Evolutionary conservation across 1,140 invertebrate species (phyloP).

Genomic region (Bombus huntii): DNA sequence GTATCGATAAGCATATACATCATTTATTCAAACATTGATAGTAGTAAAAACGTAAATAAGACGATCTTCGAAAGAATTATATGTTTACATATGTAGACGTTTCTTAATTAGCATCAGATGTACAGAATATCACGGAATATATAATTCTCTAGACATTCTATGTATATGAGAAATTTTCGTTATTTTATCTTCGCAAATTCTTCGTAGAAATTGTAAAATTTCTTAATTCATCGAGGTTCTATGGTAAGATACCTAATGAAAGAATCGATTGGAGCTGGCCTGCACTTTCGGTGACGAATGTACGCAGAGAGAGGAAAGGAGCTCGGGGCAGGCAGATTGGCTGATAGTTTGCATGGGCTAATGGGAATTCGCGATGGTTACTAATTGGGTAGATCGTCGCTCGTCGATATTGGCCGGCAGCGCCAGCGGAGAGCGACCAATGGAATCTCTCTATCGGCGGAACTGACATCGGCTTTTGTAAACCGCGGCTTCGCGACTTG

Average conservation of each 20-base stretch:
- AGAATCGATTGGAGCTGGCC: not conserved
- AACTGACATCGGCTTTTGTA: constrained; percentile 71
- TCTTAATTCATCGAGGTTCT: not conserved
- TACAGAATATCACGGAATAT: not conserved
- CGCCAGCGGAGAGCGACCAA: constrained; percentile 52
- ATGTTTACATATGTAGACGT: not conserved
- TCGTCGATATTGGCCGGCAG: constrained; percentile 71
- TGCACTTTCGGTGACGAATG: constrained; percentile 63
- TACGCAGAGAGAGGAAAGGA: constrained; percentile 49
- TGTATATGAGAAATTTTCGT: not conserved
- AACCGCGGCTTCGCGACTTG: constrained; percentile 51
- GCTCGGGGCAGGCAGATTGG: constrained; percentile 58
- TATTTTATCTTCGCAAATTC: not conserved
- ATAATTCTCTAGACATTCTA: not conserved
- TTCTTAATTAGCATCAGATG: not conserved
- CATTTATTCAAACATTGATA: not conserved
- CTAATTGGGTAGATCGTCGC: constrained; percentile 77
- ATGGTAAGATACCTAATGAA: not conserved
- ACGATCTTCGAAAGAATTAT: not conserved
- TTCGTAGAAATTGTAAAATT: not conserved
- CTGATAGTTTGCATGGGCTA: constrained; percentile 72
- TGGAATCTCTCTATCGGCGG: constrained; percentile 71
- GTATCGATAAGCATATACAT: not conserved
- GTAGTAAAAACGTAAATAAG: not conserved
- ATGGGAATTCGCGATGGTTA: constrained; percentile 75